Evolutionary conservation across 2,113 vertebrate genomes (phyloP).

Genomic region (Psilopogon haemacephalus): DNA sequence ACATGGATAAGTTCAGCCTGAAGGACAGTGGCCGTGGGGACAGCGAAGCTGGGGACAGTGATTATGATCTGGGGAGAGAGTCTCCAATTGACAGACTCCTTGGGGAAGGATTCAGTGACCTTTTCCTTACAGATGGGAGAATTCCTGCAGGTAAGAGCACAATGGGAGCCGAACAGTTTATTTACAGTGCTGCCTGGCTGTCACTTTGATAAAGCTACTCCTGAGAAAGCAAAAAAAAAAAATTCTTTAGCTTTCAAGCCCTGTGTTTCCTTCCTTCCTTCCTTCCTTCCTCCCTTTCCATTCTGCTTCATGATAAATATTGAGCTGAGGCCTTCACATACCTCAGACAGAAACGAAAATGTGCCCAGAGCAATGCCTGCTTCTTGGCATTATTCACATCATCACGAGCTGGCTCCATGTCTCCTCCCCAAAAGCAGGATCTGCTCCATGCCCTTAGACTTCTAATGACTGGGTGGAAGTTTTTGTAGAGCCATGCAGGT

Average conservation of each 20-base stretch:
- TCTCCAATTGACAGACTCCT: constrained; percentile 94
- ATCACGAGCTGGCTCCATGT: not conserved
- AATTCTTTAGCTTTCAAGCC: constrained; percentile 28
- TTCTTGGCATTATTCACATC: not conserved
- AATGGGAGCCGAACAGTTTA: constrained; percentile 23
- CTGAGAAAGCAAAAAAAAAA: constrained; percentile 33
- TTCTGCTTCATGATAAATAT: not conserved
- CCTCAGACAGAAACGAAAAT: not conserved
- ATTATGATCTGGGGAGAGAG: constrained; percentile 95
- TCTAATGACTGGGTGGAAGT: constrained; percentile 65
- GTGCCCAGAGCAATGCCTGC: not conserved
- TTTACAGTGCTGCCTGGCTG: constrained; percentile 49
- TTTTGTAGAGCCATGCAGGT: constrained; percentile 38
- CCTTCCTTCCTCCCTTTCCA: not conserved
- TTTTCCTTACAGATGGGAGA: constrained; percentile 91
- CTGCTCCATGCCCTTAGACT: not conserved
- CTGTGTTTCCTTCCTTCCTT: not conserved
- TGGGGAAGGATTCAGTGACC: constrained; percentile 94
- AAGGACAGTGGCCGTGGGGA: constrained; percentile 98
- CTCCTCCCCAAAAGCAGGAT: not conserved
- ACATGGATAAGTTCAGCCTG: constrained; percentile 99
- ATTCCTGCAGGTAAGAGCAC: constrained; percentile 89
- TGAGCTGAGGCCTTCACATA: not conserved
- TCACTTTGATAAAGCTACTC: constrained; percentile 23
- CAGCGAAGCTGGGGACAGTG: constrained; percentile 97